Evolutionary conservation across 2,888 invertebrate genomes (phyloP), one percentile per base, ranked within the genome.

Genomic region (Ypsolopha scabrella): DNA sequence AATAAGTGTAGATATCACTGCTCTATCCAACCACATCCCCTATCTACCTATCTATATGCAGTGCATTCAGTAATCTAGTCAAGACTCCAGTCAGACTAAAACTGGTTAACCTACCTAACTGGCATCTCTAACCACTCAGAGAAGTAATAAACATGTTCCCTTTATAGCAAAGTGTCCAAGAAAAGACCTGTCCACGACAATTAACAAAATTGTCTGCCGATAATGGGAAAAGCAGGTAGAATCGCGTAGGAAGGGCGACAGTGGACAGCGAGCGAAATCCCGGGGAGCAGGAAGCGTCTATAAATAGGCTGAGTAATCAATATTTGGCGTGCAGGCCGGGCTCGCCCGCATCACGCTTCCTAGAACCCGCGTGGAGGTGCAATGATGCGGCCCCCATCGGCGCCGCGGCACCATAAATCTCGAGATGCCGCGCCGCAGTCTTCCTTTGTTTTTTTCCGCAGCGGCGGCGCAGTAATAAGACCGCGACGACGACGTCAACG

Each of bases 321-420:
- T 82, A 81, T 78, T 75, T 75, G 72, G 67, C 66, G 70, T 70
- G 74, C 70, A 70, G 51, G 51, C 53, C 49, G 51, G 48, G 71
- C 67, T 68, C 70, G 65, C 76, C 73, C 72, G 76, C 74, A 74
- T 72, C 71, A 68, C 71, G 72, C 64, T 77, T 77, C 80, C 76
- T 65, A 72, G 77, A 78, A 75, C 49, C 41, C 37, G 53, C 51
- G 50, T 52, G 38, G 56, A 53, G 54, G 52, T 55, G 55, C 54
- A 56, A 51, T 52, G 53, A 59, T 57, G 51, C 60, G 69, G 68
- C 72, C 72, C 73, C 72, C 75, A 70, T 68, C 75, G 79, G 75
- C 82, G 78, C 77, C 76, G 77, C 76, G 77, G 72, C 74, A 74
- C 74, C 79, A 81, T 82, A 82, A 80, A 80, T 81, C 80, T 72